Evolutionary conservation across 2,113 vertebrate genomes (phyloP), one percentile per base, ranked within the genome.

Genomic region (Prunella fulvescens): DNA sequence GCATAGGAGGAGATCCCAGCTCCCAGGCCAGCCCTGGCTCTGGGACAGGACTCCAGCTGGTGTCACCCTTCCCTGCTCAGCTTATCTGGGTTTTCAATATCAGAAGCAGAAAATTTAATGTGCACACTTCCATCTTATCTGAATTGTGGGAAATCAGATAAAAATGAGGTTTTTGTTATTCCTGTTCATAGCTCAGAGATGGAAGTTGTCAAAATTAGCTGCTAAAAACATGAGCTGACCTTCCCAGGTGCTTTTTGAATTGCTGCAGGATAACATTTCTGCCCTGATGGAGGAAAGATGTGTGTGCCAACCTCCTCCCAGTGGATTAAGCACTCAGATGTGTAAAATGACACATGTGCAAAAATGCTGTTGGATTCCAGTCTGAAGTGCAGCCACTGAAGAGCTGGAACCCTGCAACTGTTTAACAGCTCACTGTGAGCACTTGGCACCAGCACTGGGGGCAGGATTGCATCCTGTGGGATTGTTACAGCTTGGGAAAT

Each of bases 321-420:
- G 29, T 25, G 48, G 88, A 65, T 37, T 44, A 19, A 85, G 22
- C 22, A 24, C 86, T 87, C 53, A 28, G 57, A 79, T 80, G 84
- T 89, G 77, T 90, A 72, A 96, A 93, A 82, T 77, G 33, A 92
- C 78, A 69, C 45, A 13, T 12, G 54, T 61, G 84, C 73, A 94
- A 66, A 72, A 82, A 39, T 80, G 16, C 26, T 80, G 57, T 37
- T 77, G 87, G 84, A 82, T 90, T 83, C 29, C 39, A 39, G 53
- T 31, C 89, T 90, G 96, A 92, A 91, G 54, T 54, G 45, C 7
- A 76, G 66, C n/a, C 29, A 13, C 67, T 48, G 33, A 67, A 53
- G 84, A 93, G 58, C 70, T 86, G 92, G 86, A 95, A 47, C 62
- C 69, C 84, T 82, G 86, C 61, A 81, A 88, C 56, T 89, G 54